A percentile compares a stretch with the other conserved stretches of the same genome.
Evolutionary conservation across 2,888 invertebrate genomes (phyloP).

Genomic region (Lochmaea capreae): DNA sequence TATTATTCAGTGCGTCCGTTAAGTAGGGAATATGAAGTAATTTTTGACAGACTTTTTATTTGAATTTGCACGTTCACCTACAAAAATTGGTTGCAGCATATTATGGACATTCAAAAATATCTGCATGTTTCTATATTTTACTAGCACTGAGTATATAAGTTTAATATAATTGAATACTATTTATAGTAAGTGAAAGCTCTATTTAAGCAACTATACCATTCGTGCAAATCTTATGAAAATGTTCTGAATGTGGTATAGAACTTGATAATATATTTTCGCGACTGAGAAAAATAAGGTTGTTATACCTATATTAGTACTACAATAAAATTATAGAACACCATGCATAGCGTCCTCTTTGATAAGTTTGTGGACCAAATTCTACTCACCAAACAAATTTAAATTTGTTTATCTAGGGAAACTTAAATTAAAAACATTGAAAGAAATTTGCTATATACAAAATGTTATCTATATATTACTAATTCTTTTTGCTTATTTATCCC

Average conservation of each 20-base stretch:
- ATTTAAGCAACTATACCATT: conserved; percentile 14
- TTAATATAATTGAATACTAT: conserved; percentile 1
- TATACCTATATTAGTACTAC: not conserved
- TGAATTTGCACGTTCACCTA: not conserved
- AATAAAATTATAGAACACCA: conserved; percentile 18
- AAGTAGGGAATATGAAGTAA: not conserved
- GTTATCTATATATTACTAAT: too few species aligned
- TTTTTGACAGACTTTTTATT: too few species aligned
- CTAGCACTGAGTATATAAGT: not conserved
- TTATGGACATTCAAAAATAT: not conserved
- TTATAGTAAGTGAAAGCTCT: conserved; percentile 17
- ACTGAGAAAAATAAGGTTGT: conserved; percentile 11
- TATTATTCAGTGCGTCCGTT: conserved; percentile 11
- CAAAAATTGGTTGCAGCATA: not conserved
- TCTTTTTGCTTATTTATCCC: too few species aligned
- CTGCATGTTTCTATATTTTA: not conserved
- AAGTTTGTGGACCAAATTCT: conserved; percentile 11
- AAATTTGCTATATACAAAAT: too few species aligned
- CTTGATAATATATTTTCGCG: not conserved
- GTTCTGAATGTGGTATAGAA: conserved; percentile 18
- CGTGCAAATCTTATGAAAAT: conserved; percentile 18
- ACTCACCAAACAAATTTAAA: not conserved
- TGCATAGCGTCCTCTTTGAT: conserved; percentile 9
- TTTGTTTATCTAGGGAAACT: not conserved
- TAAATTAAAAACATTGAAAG: not conserved